A percentile compares a stretch with the other conserved stretches of the same genome.
phyloP scores from a whole-genome alignment of 1,140 invertebrate genomes.

The Brachionus plicatilis region DNA sequence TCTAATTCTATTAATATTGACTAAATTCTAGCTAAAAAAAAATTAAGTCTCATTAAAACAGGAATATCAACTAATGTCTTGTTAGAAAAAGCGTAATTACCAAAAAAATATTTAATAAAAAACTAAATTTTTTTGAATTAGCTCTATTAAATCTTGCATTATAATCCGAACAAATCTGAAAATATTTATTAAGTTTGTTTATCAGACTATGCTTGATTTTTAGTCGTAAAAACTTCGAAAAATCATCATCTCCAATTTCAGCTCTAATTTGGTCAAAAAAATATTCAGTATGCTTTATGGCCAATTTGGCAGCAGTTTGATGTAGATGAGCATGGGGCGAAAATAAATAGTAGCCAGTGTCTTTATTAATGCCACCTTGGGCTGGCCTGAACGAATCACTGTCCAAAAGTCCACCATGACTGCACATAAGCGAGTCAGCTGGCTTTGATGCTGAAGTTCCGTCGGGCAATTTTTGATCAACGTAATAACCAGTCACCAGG shows the following conservation, averaged over 20 bases:
- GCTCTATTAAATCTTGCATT: not conserved
- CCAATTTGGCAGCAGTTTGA: not conserved
- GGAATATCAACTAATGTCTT: not conserved
- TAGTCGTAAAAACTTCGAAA: not conserved
- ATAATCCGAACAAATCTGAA: not conserved
- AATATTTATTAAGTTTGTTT: not conserved
- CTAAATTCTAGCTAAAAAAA: too few relatives aligned
- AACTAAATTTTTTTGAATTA: not conserved
- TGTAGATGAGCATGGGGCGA: slow-evolving; percentile 34
- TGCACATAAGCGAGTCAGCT: not conserved
- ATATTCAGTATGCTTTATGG: slow-evolving; percentile 12
- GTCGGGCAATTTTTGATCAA: not conserved
- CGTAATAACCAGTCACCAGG: slow-evolving; percentile 11
- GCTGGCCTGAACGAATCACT: not conserved
- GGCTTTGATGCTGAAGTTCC: not conserved
- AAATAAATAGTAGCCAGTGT: not conserved
- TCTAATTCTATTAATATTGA: too few relatives aligned
- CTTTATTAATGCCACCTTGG: slow-evolving; percentile 39
- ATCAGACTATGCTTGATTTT: not conserved
- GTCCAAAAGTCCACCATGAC: slow-evolving; percentile 37
- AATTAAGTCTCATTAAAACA: too few relatives aligned
- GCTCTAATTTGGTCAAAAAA: slow-evolving; percentile 15
- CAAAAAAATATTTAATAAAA: not conserved
- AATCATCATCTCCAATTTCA: slow-evolving; percentile 1
- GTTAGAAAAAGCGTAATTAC: not conserved